phyloP scores from a whole-genome alignment of 2,113 vertebrate genomes.

The Numida meleagris region DNA sequence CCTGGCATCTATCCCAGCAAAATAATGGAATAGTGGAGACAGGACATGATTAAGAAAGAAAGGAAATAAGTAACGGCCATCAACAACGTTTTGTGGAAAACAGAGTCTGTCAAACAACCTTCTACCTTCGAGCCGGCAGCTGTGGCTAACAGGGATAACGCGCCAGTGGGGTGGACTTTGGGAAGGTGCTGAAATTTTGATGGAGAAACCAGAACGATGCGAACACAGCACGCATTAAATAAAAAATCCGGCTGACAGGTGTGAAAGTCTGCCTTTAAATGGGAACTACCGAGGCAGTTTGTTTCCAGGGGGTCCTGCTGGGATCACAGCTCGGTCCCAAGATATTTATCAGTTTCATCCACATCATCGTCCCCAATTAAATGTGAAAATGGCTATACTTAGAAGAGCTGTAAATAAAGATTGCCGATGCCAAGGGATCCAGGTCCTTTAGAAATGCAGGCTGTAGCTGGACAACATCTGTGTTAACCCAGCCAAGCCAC shows the following conservation, averaged over 20 bases:
- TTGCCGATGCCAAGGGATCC: not conserved
- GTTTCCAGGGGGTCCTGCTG: conserved; percentile 40
- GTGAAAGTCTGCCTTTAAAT: conserved; percentile 55
- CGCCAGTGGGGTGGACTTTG: conserved; percentile 25
- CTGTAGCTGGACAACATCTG: conserved; percentile 49
- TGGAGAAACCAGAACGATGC: not conserved
- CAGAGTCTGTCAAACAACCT: conserved; percentile 48
- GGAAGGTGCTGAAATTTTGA: conserved; percentile 40
- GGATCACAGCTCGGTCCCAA: conserved; percentile 9
- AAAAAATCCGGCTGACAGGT: conserved; percentile 44
- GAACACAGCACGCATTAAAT: not conserved
- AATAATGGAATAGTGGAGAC: conserved; percentile 23
- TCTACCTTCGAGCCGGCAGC: conserved; percentile 37
- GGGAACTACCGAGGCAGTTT: conserved; percentile 29
- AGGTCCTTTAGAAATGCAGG: conserved; percentile 6
- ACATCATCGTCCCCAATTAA: conserved; percentile 23
- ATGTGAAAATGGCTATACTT: conserved; percentile 47
- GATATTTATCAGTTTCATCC: conserved; percentile 40
- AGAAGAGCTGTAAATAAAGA: conserved; percentile 54
- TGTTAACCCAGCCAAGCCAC: conserved; percentile 4
- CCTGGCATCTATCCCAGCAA: conserved; percentile 47
- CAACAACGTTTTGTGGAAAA: conserved; percentile 59
- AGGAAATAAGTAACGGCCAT: conserved; percentile 56
- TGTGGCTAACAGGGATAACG: conserved; percentile 37
- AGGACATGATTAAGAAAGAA: conserved; percentile 69